Percentiles rank a stretch among this genome's conserved stretches.
Evolutionary conservation across 1,140 invertebrate species (phyloP).

Genomic region (Calliopsis andreniformis): DNA sequence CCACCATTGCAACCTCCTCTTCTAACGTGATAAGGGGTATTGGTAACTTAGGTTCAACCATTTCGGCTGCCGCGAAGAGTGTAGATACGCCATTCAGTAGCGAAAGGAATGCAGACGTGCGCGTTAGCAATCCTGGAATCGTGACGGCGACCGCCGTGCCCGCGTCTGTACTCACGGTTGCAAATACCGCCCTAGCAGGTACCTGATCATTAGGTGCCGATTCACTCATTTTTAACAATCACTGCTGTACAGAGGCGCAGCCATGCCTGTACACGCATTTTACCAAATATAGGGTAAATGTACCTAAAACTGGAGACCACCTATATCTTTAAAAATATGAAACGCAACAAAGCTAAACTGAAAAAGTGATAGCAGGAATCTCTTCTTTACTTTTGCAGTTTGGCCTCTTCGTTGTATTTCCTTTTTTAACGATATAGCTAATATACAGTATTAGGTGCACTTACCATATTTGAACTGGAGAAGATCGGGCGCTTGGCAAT

Average conservation of each 20-base stretch:
- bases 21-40: conserved; percentile 58
- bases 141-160: conserved; percentile 52
- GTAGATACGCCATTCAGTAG: conserved; percentile 68
- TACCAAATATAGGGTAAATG: no score
- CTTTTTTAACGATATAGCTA: no score
- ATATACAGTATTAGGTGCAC: no score
- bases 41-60: conserved; percentile 61
- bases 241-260: background rate
- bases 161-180: conserved; percentile 35
- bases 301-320: no score
- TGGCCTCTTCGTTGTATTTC: no score
- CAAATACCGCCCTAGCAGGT: conserved; percentile 46
- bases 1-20: conserved; percentile 45
- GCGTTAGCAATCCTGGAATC: conserved; percentile 69
- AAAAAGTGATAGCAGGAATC: no score
- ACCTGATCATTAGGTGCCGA: conserved; percentile 35
- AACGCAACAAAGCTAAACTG: no score
- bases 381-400: no score
- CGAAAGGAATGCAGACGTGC: conserved; percentile 65
- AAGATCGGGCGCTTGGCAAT: conserved; percentile 1
- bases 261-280: background rate
- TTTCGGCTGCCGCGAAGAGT: conserved; percentile 59
- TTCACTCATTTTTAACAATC: background rate
- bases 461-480: no score
- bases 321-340: no score